A percentile compares a stretch with the other conserved stretches of the same genome.
These are phyloP conservation scores for Toxotes chatareus DNA, from an alignment of 2,113 vertebrate species.

Conservation along the genomic window DNA sequence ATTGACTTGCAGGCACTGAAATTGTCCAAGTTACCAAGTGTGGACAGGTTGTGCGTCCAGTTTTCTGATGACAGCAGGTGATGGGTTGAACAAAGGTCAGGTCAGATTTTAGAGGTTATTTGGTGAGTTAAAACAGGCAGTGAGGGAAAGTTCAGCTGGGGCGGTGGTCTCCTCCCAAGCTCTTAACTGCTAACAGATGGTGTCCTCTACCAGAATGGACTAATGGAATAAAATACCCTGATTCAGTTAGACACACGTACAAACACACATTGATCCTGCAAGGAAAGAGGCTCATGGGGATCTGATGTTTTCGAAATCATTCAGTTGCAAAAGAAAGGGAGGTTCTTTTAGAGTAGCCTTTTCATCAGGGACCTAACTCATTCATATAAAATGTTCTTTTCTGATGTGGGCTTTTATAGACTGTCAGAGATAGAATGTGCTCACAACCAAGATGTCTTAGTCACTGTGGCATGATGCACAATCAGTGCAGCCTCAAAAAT, in stretches of 20 bases:
- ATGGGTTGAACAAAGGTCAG: slow-evolving; percentile 60
- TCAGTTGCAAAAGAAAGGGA: slow-evolving; percentile 46
- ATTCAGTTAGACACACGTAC: slow-evolving; percentile 57
- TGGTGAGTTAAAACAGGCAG: slow-evolving; percentile 66
- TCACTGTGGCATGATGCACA: slow-evolving; percentile 18
- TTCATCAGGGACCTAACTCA: slow-evolving; percentile 53
- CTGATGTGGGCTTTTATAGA: slow-evolving; percentile 45
- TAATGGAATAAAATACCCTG: slow-evolving; percentile 58
- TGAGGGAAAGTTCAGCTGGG: slow-evolving; percentile 50
- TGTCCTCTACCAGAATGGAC: slow-evolving; percentile 56
- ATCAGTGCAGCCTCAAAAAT: slow-evolving; percentile 34
- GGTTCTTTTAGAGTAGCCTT: slow-evolving; percentile 30
- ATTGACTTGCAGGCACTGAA: slow-evolving; percentile 35
- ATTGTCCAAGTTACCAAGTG: slow-evolving; percentile 35
- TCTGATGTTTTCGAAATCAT: slow-evolving; percentile 56
- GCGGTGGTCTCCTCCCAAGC: slow-evolving; percentile 62
- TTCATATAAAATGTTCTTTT: slow-evolving; percentile 60
- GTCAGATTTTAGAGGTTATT: slow-evolving; percentile 63
- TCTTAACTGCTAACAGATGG: slow-evolving; percentile 79
- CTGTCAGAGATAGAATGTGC: slow-evolving; percentile 13
- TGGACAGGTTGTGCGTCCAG: slow-evolving; percentile 47
- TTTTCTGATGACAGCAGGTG: slow-evolving; percentile 60
- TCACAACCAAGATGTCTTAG: slow-evolving; percentile 22
- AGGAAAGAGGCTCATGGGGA: slow-evolving; percentile 51
- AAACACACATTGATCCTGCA: slow-evolving; percentile 55